Evolutionary conservation across 2,888 invertebrate genomes (phyloP).

Genomic region (Bimastos eiseni): DNA sequence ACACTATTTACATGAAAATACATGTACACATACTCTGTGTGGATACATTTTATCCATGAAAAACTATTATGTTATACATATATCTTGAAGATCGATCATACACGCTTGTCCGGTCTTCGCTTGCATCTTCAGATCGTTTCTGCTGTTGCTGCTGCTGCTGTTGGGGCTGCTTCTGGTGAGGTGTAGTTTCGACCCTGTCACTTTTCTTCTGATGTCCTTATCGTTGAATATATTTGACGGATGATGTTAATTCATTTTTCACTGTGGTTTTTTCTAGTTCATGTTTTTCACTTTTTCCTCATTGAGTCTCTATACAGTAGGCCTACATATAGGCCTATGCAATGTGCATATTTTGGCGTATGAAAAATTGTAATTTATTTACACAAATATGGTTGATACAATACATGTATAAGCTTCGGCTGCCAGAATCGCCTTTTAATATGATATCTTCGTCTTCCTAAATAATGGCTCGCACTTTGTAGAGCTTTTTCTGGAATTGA

Average conservation of each 20-base stretch:
- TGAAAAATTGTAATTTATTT: no score
- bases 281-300: neutral
- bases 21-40: neutral
- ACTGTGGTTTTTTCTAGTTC: neutral
- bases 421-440: neutral
- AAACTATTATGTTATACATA: neutral
- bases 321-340: no score
- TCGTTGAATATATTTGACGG: slow-evolving; percentile 1
- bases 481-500: no score
- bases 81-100: neutral
- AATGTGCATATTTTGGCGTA: no score
- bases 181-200: neutral
- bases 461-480: no score
- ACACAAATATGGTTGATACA: no score
- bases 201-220: slow-evolving; percentile 3
- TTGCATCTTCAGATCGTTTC: neutral
- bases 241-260: neutral
- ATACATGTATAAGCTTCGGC: neutral
- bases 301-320: neutral
- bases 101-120: neutral
- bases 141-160: neutral
- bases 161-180: neutral
- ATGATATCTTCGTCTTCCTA: no score
- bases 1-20: neutral
- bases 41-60: neutral